These are phyloP conservation scores for Lasioglossum figueresi DNA, from an alignment of 2,888 invertebrate genomes.

Conservation along the genomic window DNA sequence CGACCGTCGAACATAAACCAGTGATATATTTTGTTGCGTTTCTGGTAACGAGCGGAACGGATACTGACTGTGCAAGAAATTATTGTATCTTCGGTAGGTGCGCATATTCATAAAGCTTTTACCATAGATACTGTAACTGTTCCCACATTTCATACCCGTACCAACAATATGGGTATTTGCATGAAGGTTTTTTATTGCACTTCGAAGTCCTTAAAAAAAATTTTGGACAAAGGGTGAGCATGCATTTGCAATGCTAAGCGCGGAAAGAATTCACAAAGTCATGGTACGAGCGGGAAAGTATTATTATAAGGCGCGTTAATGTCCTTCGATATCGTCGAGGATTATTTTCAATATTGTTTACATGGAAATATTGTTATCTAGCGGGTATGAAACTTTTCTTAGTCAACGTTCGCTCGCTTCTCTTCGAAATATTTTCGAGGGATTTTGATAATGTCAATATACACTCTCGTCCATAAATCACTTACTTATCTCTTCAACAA, in stretches of 20 bases:
- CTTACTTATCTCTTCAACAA: too few relatives aligned
- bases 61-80: conserved; percentile 49
- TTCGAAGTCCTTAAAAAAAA: not conserved
- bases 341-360: not conserved
- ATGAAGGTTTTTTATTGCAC: conserved; percentile 7
- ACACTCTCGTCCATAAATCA: too few relatives aligned
- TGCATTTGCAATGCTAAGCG: not conserved
- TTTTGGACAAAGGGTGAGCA: not conserved
- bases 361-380: conserved; percentile 6
- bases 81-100: conserved; percentile 31
- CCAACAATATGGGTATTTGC: conserved; percentile 43
- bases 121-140: conserved; percentile 47
- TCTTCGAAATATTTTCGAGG: not conserved
- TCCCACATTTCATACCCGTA: conserved; percentile 49
- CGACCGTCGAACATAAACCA: not conserved
- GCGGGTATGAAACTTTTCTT: not conserved
- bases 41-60: conserved; percentile 11
- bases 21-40: conserved; percentile 3
- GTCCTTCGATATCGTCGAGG: not conserved
- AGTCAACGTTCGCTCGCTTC: not conserved
- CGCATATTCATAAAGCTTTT: conserved; percentile 44
- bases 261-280: not conserved
- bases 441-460: conserved; percentile 13
- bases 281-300: not conserved
- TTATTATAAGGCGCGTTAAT: not conserved